These are phyloP conservation scores for Griposia aprilina DNA, from an alignment of 2,888 invertebrate species.

Conservation along the genomic window DNA sequence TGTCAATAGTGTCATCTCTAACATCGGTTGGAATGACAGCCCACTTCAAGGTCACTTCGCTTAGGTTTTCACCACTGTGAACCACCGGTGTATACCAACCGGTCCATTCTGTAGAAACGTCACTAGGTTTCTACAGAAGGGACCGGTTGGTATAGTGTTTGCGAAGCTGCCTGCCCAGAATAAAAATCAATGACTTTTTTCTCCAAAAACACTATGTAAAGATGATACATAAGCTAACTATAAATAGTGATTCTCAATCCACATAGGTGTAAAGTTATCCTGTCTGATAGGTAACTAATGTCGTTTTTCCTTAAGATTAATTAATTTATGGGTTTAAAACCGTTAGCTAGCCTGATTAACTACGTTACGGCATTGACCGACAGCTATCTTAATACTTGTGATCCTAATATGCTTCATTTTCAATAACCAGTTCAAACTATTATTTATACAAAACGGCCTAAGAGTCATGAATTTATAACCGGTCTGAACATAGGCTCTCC, in stretches of 20 bases:
- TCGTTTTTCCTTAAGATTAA: slow-evolving; percentile 4
- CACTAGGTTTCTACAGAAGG: neutral
- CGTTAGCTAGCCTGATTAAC: neutral
- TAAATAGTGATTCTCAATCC: neutral
- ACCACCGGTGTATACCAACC: too few species aligned
- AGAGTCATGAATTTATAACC: too few species aligned
- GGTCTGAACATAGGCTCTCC: too few species aligned
- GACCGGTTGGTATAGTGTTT: too few species aligned
- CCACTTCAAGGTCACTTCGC: neutral
- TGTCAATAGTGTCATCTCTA: neutral
- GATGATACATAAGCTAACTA: neutral
- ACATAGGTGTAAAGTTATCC: neutral
- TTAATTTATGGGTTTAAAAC: neutral
- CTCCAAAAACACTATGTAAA: neutral
- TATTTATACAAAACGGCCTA: too few species aligned
- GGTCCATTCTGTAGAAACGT: too few species aligned
- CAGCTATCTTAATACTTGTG: neutral
- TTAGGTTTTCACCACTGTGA: too few species aligned
- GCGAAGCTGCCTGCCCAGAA: neutral
- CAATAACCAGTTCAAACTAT: too few species aligned
- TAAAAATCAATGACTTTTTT: neutral
- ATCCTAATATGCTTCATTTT: neutral
- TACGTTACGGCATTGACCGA: neutral
- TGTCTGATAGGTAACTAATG: neutral
- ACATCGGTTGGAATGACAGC: neutral